Conservation (phyloP, 2,113 vertebrate genomes). For the Labeo catla region DNA sequence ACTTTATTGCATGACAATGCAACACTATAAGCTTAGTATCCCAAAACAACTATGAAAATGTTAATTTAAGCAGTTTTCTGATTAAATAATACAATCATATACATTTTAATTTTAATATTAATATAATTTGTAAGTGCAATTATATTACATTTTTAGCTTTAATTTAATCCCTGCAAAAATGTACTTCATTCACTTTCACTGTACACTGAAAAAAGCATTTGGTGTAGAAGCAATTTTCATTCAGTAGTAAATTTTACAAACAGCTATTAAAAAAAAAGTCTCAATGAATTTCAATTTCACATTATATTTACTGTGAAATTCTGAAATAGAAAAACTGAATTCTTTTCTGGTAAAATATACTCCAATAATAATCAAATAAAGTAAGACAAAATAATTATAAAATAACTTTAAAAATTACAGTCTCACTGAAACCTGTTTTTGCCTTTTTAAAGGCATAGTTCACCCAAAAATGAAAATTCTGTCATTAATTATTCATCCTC, state of each 20-base stretch:
- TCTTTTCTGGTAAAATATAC: not conserved
- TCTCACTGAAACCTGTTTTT: not conserved
- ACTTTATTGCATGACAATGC: not conserved
- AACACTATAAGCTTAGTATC: not conserved
- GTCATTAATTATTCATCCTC: too few relatives aligned
- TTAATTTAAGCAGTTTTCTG: not conserved
- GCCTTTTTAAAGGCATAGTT: too few relatives aligned
- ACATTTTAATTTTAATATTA: not conserved
- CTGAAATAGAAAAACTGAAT: not conserved
- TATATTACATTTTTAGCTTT: not conserved
- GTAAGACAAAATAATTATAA: too few relatives aligned
- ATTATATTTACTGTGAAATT: not conserved
- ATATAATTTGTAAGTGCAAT: not conserved
- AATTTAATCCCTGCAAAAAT: not conserved
- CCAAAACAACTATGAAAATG: not conserved
- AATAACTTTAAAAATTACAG: not conserved
- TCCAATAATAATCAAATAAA: not conserved
- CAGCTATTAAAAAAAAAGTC: not conserved
- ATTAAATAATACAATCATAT: not conserved
- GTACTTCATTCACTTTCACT: not conserved
- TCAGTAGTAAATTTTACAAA: too few relatives aligned
- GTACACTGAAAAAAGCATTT: not conserved
- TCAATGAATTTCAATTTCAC: not conserved
- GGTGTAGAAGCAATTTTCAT: not conserved
- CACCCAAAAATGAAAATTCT: too few relatives aligned